Conservation (phyloP, 2,888 invertebrate genomes). For the Podotricha telesiphe region DNA sequence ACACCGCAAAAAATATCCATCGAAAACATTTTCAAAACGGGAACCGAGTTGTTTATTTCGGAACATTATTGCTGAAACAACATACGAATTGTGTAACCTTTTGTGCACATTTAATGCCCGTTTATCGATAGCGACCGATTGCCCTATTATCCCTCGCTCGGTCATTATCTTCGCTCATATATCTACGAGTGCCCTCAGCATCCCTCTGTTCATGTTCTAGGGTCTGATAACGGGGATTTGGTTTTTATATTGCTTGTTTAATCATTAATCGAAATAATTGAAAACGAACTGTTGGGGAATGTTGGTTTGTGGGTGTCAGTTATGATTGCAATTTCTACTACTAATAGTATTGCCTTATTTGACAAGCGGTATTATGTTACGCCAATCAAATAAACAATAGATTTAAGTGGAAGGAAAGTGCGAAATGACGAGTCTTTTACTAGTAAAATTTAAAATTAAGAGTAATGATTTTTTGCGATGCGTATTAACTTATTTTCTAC, state of each 20-base stretch:
- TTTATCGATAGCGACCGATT: conserved; percentile 22
- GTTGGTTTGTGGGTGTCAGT: no score
- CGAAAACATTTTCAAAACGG: neutral
- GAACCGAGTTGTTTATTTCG: conserved; percentile 5
- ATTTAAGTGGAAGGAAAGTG: no score
- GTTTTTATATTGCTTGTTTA: no score
- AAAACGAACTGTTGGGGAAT: neutral
- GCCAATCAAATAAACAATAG: no score
- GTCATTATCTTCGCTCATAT: conserved; percentile 15
- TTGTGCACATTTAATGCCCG: conserved; percentile 16
- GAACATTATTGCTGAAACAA: conserved; percentile 6
- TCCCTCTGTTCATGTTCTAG: neutral
- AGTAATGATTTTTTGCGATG: no score
- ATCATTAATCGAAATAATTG: neutral
- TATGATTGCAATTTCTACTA: no score
- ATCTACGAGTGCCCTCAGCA: neutral
- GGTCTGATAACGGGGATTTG: neutral
- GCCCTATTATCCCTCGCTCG: conserved; percentile 28
- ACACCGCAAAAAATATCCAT: neutral
- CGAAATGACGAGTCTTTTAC: no score
- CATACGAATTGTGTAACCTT: neutral
- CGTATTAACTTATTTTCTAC: no score
- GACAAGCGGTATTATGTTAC: no score
- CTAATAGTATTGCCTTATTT: no score
- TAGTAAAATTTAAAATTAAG: no score